phyloP scores from a whole-genome alignment of 2,888 invertebrate genomes.

The Crepidodera aurea region DNA sequence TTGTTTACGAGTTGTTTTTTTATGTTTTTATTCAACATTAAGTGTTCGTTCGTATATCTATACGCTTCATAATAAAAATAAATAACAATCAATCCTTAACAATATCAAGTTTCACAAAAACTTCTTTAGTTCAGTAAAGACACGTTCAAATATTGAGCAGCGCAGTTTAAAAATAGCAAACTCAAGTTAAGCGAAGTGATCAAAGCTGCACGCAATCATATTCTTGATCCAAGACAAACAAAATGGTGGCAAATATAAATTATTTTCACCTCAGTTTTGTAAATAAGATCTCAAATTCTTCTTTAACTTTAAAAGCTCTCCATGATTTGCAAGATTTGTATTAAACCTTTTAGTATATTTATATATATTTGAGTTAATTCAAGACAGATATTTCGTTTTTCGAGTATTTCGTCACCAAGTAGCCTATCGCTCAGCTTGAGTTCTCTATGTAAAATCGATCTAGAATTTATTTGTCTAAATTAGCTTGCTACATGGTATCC shows the following conservation, averaged over 20 bases:
- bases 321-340: too few species aligned
- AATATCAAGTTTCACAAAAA: conserved; percentile 22
- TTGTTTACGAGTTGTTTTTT: too few species aligned
- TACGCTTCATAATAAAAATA: too few species aligned
- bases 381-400: not conserved
- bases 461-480: not conserved
- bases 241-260: not conserved
- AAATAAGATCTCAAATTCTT: not conserved
- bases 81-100: not conserved
- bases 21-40: too few species aligned
- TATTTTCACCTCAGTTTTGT: too few species aligned
- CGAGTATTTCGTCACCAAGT: too few species aligned
- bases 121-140: not conserved
- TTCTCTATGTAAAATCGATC: not conserved
- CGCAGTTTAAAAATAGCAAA: not conserved
- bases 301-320: not conserved
- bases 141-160: conserved; percentile 27
- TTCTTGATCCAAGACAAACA: too few species aligned
- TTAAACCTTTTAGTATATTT: too few species aligned
- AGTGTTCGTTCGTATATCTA: too few species aligned
- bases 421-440: not conserved
- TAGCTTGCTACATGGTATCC: conserved; percentile 3
- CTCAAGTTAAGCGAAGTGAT: not conserved
- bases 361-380: too few species aligned
- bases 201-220: too few species aligned